Percentiles rank a stretch among this genome's conserved stretches.
Evolutionary conservation across 2,888 invertebrate genomes (phyloP).

Genomic region (Tortricodes alternella): DNA sequence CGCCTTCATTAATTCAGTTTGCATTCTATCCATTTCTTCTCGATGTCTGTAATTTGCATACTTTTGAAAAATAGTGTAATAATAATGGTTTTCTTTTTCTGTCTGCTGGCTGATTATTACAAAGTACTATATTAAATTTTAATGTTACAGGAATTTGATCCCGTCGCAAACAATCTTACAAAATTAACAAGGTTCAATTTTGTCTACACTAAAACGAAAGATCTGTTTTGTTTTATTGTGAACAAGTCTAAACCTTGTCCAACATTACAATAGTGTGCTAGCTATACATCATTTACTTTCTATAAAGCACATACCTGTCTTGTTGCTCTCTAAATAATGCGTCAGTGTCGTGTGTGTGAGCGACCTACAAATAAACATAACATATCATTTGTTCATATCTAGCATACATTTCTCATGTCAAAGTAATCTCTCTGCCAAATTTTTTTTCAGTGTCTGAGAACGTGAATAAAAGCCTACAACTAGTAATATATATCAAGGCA

Average conservation of each 20-base stretch:
- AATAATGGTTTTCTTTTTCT: too few relatives aligned
- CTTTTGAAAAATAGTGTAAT: too few relatives aligned
- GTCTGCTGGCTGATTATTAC: too few relatives aligned
- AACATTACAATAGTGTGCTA: too few relatives aligned
- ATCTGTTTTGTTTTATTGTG: too few relatives aligned
- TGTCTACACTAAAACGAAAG: too few relatives aligned
- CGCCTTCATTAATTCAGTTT: conserved; percentile 79
- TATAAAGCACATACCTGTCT: conserved; percentile 57
- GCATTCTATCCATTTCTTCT: conserved; percentile 78
- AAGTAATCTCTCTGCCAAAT: background rate
- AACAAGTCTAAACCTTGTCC: too few relatives aligned
- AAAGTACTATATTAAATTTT: background rate
- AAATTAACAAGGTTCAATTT: too few relatives aligned
- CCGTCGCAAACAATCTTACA: too few relatives aligned
- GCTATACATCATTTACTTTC: background rate
- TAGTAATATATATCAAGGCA: background rate
- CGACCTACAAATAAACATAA: conserved; percentile 53
- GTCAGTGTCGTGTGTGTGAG: conserved; percentile 74
- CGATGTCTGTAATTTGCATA: conserved; percentile 57
- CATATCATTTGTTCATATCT: too few relatives aligned
- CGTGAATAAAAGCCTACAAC: too few relatives aligned
- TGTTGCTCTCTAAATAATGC: conserved; percentile 75
- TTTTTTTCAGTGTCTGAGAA: background rate
- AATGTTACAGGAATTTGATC: too few relatives aligned
- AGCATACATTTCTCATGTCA: background rate